Evolutionary conservation across 2,888 invertebrate species (phyloP).

Genomic region (Crepidodera aurea): DNA sequence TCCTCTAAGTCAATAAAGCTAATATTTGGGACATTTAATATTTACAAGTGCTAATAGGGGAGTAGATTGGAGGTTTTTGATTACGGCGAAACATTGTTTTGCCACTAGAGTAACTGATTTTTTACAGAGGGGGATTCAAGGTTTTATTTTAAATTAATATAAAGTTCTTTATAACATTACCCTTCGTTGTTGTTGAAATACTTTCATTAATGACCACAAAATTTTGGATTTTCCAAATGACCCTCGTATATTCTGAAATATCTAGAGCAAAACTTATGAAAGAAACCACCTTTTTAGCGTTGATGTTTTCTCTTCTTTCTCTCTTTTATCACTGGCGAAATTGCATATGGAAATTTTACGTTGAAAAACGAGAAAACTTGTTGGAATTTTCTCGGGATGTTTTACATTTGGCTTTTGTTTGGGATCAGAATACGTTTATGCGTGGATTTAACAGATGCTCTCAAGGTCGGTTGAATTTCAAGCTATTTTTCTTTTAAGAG

Average conservation of each 20-base stretch:
- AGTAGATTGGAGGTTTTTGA: too few species aligned
- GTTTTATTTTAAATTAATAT: too few species aligned
- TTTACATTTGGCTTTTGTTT: constrained; percentile 7
- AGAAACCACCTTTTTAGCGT: not conserved
- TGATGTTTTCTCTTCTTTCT: not conserved
- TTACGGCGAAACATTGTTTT: too few species aligned
- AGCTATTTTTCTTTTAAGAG: not conserved
- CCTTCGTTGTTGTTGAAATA: too few species aligned
- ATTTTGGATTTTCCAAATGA: too few species aligned
- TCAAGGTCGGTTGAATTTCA: not conserved
- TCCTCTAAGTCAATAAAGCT: constrained; percentile 36
- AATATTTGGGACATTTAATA: constrained; percentile 9
- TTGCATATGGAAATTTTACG: constrained; percentile 6
- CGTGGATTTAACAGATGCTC: constrained; percentile 1
- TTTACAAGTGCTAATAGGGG: too few species aligned
- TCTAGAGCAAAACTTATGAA: too few species aligned
- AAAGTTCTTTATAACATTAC: too few species aligned
- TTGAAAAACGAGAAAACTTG: constrained; percentile 8
- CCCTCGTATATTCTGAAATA: too few species aligned
- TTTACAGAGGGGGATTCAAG: too few species aligned
- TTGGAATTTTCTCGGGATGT: not conserved
- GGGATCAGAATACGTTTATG: not conserved
- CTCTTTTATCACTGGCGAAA: not conserved
- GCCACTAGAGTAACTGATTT: too few species aligned
- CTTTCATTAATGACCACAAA: too few species aligned